Base-by-base conservation (phyloP, 92 coral and sea anemone species). In the Meandrina meandrites region DNA sequence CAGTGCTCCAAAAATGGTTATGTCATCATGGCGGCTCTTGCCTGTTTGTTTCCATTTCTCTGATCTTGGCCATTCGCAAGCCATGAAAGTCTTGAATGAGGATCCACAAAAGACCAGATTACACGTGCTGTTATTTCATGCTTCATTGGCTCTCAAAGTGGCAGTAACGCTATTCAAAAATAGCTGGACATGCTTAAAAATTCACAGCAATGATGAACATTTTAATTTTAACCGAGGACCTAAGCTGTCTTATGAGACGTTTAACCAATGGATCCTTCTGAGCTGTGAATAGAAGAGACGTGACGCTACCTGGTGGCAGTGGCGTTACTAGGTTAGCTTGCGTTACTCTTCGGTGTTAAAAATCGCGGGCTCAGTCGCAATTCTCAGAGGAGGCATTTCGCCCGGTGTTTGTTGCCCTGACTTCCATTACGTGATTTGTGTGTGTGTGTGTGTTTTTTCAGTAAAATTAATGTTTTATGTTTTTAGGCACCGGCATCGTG, bases 401-500 rank as follows among this genome's bases (percentile, higher is more conserved):
- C 48, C 48, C 4, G 8, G 4, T 45, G 4, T 8, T 45, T 45
- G 48, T 45, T 8, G 5, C 48, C 8, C 48, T 45, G 4, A 45
- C 48, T 45, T 4, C 48, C 48, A 45, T 45, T 45, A 12, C 53
- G 53, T 48, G 53, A 4, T 1, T 48, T 48, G 53, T 48, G 53
- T 7, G 11, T 45, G 48, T n/a, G n/a, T n/a, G n/a, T n/a, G n/a
- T n/a, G n/a, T 45, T 45, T 45, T 45, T 45, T 45, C 8, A 45
- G n/a, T n/a, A 45, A 4, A 27, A 15, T 15, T 0, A 18, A 1
- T 2, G 21, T 54, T 19, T 18, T 73, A 18, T 35, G 28, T 74
- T 79, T 67, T 22, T 79, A 97, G 99, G 98, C 79, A 97, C 99
- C 80, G 99, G 99, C 30, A 87, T 97, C 17, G 99, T 97, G 45